phyloP scores from a whole-genome alignment of 64 coral and sea anemone species.

The Orbicella faveolata region DNA sequence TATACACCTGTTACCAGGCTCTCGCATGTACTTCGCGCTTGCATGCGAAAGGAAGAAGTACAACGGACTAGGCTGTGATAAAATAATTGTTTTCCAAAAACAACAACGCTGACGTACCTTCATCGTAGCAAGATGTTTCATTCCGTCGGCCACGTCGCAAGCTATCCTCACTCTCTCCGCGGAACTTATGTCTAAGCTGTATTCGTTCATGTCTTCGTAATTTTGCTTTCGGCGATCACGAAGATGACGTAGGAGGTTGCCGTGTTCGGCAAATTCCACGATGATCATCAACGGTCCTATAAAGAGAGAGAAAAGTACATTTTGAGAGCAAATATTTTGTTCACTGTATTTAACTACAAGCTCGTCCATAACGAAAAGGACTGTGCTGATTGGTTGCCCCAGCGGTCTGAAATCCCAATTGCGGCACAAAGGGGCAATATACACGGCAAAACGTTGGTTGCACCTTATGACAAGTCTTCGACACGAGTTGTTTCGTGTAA shows the following conservation, averaged over 20 bases:
- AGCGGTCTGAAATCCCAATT: too few species aligned
- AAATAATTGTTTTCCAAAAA: too few species aligned
- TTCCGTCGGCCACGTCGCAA: slow-evolving; percentile 63
- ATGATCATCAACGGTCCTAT: slow-evolving; percentile 74
- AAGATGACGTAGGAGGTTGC: slow-evolving; percentile 58
- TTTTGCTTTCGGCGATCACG: slow-evolving; percentile 65
- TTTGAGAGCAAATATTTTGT: too few species aligned
- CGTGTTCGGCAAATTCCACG: slow-evolving; percentile 70
- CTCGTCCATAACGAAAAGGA: neutral
- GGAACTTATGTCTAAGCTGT: slow-evolving; percentile 38
- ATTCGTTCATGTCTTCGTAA: slow-evolving; percentile 79
- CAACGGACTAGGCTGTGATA: too few species aligned
- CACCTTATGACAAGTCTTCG: too few species aligned
- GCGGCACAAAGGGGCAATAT: too few species aligned
- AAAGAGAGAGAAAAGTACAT: neutral
- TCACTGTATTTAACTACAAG: neutral
- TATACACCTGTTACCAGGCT: too few species aligned
- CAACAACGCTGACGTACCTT: slow-evolving; percentile 37
- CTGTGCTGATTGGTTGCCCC: neutral
- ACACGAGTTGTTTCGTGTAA: too few species aligned
- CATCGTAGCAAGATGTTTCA: slow-evolving; percentile 62
- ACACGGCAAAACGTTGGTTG: too few species aligned
- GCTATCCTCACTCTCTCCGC: slow-evolving; percentile 75
- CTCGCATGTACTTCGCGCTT: too few species aligned
- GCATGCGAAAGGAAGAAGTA: too few species aligned